These are phyloP conservation scores for Leucoraja erinaceus DNA, from an alignment of 2,113 vertebrate genomes.

Conservation along the genomic window DNA sequence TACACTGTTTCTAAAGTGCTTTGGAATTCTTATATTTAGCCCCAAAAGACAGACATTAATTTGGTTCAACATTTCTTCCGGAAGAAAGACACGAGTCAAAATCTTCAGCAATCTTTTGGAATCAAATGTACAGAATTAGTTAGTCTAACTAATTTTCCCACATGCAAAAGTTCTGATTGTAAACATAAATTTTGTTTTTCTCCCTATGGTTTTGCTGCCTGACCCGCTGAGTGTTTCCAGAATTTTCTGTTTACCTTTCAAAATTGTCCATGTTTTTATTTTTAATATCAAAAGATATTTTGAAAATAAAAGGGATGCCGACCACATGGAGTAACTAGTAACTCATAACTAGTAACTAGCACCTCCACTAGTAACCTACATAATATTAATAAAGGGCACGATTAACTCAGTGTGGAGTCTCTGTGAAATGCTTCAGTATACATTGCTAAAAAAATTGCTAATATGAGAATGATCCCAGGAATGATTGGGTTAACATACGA, in stretches of 20 bases:
- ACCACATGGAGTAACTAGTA: not conserved
- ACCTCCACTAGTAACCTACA: not conserved
- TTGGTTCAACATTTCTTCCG: not conserved
- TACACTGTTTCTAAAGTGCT: not conserved
- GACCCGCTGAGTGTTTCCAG: too few relatives aligned
- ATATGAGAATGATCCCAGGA: too few relatives aligned
- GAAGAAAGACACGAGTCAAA: not conserved
- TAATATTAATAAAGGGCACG: not conserved
- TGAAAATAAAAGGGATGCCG: not conserved
- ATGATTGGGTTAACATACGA: too few relatives aligned
- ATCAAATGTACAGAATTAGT: not conserved
- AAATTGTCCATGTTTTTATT: not conserved
- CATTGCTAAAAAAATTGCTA: not conserved
- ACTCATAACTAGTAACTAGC: too few relatives aligned
- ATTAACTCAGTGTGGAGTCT: not conserved
- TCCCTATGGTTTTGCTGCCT: too few relatives aligned
- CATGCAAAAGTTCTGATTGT: too few relatives aligned
- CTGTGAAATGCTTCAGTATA: not conserved
- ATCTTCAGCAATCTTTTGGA: not conserved
- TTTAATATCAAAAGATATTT: not conserved
- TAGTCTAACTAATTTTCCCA: not conserved
- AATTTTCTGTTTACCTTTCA: too few relatives aligned
- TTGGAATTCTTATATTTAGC: not conserved
- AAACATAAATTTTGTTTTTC: too few relatives aligned
- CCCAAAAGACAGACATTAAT: too few relatives aligned